phyloP scores from a whole-genome alignment of 2,113 vertebrate species.

The Colius striatus region DNA sequence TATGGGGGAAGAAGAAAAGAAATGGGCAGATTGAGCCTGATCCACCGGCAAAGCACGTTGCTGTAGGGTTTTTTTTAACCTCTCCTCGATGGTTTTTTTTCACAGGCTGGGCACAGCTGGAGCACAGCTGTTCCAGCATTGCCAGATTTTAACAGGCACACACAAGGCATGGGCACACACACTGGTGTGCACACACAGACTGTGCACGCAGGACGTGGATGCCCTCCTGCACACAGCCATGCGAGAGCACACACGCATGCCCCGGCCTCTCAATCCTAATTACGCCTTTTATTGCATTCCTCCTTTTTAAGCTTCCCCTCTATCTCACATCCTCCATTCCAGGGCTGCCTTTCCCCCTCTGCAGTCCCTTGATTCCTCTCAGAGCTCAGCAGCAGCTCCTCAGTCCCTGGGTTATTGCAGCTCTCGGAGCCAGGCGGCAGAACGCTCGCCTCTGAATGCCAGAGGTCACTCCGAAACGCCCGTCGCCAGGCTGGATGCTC shows the following conservation, averaged over 20 bases:
- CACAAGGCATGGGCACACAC: background rate
- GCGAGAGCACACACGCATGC: rapidly evolving
- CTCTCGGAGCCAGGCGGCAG: background rate
- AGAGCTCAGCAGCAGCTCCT: background rate
- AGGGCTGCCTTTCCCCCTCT: background rate
- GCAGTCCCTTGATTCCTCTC: background rate
- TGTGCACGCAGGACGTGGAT: rapidly evolving
- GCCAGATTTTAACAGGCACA: background rate
- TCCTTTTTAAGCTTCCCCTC: background rate
- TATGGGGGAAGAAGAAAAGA: background rate
- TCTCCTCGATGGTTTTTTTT: background rate
- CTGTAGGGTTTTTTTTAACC: background rate
- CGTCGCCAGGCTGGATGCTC: background rate
- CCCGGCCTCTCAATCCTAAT: background rate
- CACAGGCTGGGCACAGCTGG: constrained; percentile 37
- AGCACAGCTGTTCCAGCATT: background rate
- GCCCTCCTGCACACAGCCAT: background rate
- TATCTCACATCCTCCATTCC: background rate
- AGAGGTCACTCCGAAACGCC: background rate
- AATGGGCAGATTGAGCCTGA: background rate
- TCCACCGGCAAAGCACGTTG: background rate
- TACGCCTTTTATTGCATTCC: background rate
- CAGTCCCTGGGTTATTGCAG: background rate
- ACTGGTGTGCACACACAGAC: background rate
- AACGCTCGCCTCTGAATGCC: background rate